Evolutionary conservation across 2,797 vertebrate species (phyloP).

Genomic region (Sus cebifrons): DNA sequence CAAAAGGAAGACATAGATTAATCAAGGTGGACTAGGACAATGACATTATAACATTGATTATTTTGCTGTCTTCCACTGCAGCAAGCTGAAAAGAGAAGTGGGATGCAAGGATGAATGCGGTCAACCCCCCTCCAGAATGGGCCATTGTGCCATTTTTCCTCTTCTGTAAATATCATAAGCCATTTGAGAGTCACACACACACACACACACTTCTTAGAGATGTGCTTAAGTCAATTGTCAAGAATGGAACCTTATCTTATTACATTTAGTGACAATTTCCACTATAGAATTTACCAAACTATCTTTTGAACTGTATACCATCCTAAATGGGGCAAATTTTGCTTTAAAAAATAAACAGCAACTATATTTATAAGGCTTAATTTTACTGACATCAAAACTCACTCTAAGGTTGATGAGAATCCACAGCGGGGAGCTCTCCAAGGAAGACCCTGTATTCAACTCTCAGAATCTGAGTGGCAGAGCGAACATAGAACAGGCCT

Average conservation of each 20-base stretch:
- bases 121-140: not conserved
- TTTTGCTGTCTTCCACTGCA: not conserved
- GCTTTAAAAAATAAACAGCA: slow-evolving; percentile 11
- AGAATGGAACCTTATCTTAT: not conserved
- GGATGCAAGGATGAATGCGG: not conserved
- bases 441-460: not conserved
- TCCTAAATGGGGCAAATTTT: not conserved
- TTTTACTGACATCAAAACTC: slow-evolving; percentile 34
- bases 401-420: not conserved
- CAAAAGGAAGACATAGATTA: not conserved
- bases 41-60: not conserved
- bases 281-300: slow-evolving; percentile 11
- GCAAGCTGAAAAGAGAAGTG: not conserved
- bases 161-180: not conserved
- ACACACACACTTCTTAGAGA: not conserved
- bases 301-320: not conserved
- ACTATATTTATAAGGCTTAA: not conserved
- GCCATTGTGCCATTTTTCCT: not conserved
- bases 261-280: slow-evolving; percentile 39
- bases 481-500: not conserved
- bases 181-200: not conserved
- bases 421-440: not conserved
- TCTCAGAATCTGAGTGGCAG: not conserved
- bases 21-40: not conserved
- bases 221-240: slow-evolving; percentile 31